A percentile compares a stretch with the other conserved stretches of the same genome.
phyloP scores from a whole-genome alignment of 2,113 vertebrate genomes.

The Callospermophilus lateralis region DNA sequence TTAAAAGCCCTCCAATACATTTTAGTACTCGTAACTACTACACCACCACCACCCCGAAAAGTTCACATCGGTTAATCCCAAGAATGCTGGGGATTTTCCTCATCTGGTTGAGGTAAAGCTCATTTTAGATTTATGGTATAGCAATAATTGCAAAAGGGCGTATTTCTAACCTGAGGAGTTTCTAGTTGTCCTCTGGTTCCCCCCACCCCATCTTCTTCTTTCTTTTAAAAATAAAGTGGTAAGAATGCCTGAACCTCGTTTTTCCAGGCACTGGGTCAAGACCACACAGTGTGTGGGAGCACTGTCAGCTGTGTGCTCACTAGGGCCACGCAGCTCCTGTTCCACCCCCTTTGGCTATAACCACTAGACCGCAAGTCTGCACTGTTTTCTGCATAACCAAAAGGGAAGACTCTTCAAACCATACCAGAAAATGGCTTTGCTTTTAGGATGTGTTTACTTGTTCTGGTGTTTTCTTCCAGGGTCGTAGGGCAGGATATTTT shows the following conservation, averaged over 20 bases:
- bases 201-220: neutral
- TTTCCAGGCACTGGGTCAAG: slow-evolving; percentile 66
- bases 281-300: slow-evolving; percentile 61
- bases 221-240: neutral
- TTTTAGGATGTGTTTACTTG: slow-evolving; percentile 44
- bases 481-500: neutral
- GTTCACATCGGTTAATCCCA: neutral
- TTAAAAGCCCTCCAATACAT: neutral
- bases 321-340: neutral
- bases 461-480: slow-evolving; percentile 37
- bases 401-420: slow-evolving; percentile 51
- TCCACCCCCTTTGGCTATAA: slow-evolving; percentile 55
- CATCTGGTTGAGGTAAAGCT: neutral
- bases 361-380: slow-evolving; percentile 17
- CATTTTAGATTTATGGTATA: slow-evolving; percentile 3
- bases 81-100: neutral
- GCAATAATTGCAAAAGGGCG: slow-evolving; percentile 4
- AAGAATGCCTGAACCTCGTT: neutral
- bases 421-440: slow-evolving; percentile 66
- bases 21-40: neutral
- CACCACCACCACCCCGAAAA: neutral
- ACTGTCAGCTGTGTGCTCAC: neutral
- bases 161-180: slow-evolving; percentile 59
- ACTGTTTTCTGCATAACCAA: slow-evolving; percentile 34
- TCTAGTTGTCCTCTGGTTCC: slow-evolving; percentile 10